Evolutionary conservation across 2,797 vertebrate genomes (phyloP).

Genomic region (Orientallactaga sibirica): DNA sequence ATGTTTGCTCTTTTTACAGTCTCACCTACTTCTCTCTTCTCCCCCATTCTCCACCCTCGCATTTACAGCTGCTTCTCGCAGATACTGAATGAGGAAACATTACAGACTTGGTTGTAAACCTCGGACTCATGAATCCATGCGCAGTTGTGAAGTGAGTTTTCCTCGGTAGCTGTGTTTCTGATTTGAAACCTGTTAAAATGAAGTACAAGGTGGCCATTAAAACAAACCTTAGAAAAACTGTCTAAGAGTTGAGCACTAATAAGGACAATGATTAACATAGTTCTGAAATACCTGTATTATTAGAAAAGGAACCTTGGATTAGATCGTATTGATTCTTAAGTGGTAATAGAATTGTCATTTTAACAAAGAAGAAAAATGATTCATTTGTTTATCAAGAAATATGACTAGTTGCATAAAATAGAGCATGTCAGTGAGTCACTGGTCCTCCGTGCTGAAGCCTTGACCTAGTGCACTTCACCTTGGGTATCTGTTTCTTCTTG

Average conservation of each 20-base stretch:
- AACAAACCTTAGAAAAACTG: neutral
- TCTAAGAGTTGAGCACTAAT: neutral
- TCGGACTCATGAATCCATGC: conserved; percentile 72
- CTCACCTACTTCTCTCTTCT: neutral
- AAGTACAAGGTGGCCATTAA: neutral
- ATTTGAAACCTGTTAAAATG: conserved; percentile 74
- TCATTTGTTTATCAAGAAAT: neutral
- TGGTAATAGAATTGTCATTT: neutral
- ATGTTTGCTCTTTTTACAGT: neutral
- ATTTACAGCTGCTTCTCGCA: conserved; percentile 65
- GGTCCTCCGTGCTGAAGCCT: neutral
- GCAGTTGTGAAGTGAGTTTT: conserved; percentile 46
- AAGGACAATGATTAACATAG: neutral
- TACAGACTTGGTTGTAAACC: conserved; percentile 69
- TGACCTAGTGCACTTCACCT: neutral
- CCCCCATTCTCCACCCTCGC: neutral
- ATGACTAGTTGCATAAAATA: neutral
- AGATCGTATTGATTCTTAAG: conserved; percentile 9
- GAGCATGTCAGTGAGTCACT: neutral
- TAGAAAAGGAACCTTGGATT: neutral
- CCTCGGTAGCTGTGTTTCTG: conserved; percentile 53
- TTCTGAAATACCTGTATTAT: neutral
- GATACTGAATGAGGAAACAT: conserved; percentile 33
- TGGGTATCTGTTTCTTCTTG: neutral
- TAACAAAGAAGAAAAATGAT: conserved; percentile 22